Conservation (phyloP, 2,797 vertebrate genomes). For the Zonotrichia albicollis region DNA sequence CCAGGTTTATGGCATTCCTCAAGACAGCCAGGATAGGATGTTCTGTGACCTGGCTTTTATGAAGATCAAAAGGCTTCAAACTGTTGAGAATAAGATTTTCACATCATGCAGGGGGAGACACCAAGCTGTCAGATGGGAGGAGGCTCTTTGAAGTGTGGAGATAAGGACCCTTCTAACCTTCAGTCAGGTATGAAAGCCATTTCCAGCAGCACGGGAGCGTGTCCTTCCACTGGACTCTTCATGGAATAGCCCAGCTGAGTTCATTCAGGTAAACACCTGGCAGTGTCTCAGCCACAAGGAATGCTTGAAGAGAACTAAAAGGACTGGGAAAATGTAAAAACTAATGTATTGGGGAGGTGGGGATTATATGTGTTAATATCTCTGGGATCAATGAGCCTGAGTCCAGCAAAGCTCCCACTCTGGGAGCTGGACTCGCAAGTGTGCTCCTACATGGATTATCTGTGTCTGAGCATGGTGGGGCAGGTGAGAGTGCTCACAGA, state of each 20-base stretch:
- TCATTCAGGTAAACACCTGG: neutral
- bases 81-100: constrained; percentile 55
- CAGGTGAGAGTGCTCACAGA: neutral
- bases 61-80: constrained; percentile 50
- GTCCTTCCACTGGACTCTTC: neutral
- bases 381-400: neutral
- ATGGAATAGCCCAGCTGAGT: neutral
- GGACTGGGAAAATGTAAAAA: neutral
- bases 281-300: neutral
- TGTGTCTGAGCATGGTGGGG: neutral
- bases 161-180: constrained; percentile 53
- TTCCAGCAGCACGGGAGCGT: neutral
- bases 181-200: constrained; percentile 19
- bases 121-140: constrained; percentile 48
- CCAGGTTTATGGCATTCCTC: constrained; percentile 25
- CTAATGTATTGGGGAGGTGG: rapidly evolving
- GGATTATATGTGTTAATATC: neutral
- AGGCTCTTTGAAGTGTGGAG: constrained; percentile 72
- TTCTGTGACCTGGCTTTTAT: constrained; percentile 23
- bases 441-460: neutral
- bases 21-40: neutral
- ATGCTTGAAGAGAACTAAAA: neutral
- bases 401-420: neutral
- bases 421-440: neutral
- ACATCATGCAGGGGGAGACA: constrained; percentile 58